Percentiles rank a stretch among this genome's conserved stretches.
These are phyloP conservation scores for Argyresthia albistria DNA, from an alignment of 2,888 invertebrate species.

Conservation along the genomic window DNA sequence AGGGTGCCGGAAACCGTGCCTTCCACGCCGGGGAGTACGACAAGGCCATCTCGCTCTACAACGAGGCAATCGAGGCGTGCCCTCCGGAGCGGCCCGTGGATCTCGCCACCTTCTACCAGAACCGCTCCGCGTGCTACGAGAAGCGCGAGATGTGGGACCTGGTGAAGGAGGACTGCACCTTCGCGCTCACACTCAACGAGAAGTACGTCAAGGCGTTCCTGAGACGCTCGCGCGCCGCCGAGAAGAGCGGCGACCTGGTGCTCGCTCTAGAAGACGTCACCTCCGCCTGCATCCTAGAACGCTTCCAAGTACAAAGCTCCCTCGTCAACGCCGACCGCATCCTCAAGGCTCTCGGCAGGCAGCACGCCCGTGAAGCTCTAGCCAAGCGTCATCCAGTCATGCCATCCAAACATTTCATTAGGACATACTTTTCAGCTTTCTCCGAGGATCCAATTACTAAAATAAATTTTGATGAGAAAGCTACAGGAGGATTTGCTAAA, in stretches of 20 bases:
- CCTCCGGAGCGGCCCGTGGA: constrained; percentile 80
- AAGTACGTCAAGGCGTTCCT: constrained; percentile 91
- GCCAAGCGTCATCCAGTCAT: constrained; percentile 78
- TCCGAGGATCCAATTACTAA: constrained; percentile 86
- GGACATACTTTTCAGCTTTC: constrained; percentile 90
- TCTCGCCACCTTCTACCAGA: constrained; percentile 94
- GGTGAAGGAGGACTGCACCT: constrained; percentile 89
- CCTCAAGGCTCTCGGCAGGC: constrained; percentile 83
- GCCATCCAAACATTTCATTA: constrained; percentile 90
- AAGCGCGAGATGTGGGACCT: constrained; percentile 88
- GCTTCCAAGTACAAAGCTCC: constrained; percentile 86
- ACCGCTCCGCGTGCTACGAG: constrained; percentile 95
- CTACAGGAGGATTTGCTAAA: constrained; percentile 75
- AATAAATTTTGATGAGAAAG: constrained; percentile 52
- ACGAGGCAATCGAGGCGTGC: constrained; percentile 93
- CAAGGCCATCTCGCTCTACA: constrained; percentile 91
- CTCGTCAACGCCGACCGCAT: constrained; percentile 90
- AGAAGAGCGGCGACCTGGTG: constrained; percentile 83
- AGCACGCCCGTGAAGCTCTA: constrained; percentile 83
- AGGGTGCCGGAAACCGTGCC: constrained; percentile 89
- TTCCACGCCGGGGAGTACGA: constrained; percentile 91
- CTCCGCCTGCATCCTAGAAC: constrained; percentile 91
- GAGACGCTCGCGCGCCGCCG: constrained; percentile 87
- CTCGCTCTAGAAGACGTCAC: constrained; percentile 93
- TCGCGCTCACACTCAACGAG: constrained; percentile 87